phyloP scores from a whole-genome alignment of 2,888 invertebrate species.

The Hydroisotoma schaefferi region DNA sequence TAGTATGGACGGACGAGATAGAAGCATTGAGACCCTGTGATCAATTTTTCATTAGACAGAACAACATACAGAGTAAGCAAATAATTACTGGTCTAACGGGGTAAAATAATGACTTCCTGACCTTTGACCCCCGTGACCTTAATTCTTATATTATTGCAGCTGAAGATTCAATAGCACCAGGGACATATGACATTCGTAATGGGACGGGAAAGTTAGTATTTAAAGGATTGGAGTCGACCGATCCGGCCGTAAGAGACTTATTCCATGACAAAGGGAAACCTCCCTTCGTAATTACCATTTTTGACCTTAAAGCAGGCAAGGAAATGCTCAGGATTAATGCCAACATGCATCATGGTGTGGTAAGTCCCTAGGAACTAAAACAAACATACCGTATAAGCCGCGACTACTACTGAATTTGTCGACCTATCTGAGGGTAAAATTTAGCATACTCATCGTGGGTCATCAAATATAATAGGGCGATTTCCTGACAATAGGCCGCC shows the following conservation, averaged over 20 bases:
- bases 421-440: too few species aligned
- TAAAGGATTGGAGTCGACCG: conserved; percentile 31
- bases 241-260: conserved; percentile 30
- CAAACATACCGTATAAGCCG: too few species aligned
- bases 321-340: conserved; percentile 38
- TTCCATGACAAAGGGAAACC: conserved; percentile 29
- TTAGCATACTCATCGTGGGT: too few species aligned
- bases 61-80: conserved; percentile 35
- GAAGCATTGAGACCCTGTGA: conserved; percentile 35
- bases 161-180: conserved; percentile 15
- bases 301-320: conserved; percentile 39
- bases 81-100: not conserved
- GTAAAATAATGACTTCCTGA: too few species aligned
- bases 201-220: conserved; percentile 33
- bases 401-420: too few species aligned
- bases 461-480: too few species aligned
- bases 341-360: conserved; percentile 30
- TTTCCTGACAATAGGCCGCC: too few species aligned
- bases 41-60: conserved; percentile 35
- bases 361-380: conserved; percentile 22
- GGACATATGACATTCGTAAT: conserved; percentile 33
- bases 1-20: conserved; percentile 37
- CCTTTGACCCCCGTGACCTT: too few species aligned
- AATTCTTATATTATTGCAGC: conserved; percentile 21
- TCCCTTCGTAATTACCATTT: conserved; percentile 34